Conservation (phyloP, 2,797 vertebrate genomes). For the Loriculus beryllinus region DNA sequence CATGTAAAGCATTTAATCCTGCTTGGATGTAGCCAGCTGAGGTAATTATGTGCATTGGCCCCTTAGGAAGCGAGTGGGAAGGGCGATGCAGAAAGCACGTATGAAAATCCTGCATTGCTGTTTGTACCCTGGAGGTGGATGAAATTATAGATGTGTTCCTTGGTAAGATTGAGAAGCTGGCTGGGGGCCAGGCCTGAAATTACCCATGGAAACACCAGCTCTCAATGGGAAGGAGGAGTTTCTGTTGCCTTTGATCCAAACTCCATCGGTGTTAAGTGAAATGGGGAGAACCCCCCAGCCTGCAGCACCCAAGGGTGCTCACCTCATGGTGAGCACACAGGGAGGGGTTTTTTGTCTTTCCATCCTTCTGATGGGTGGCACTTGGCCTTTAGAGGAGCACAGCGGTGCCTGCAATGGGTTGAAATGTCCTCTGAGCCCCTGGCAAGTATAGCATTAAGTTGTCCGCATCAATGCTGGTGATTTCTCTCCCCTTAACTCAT, state of each 20-base stretch:
- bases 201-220: background rate
- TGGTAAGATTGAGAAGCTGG: background rate
- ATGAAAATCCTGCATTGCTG: background rate
- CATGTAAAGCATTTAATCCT: background rate
- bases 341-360: background rate
- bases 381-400: background rate
- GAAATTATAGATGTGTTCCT: background rate
- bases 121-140: background rate
- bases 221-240: background rate
- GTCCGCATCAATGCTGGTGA: too few relatives aligned
- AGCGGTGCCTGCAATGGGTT: background rate
- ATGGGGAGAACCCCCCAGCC: background rate
- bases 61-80: background rate
- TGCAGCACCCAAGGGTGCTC: rapidly evolving
- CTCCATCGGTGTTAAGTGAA: background rate
- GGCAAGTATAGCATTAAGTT: rapidly evolving
- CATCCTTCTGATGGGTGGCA: background rate
- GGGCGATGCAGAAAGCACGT: background rate
- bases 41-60: background rate
- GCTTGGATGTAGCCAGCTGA: background rate
- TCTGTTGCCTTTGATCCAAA: background rate
- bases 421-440: background rate
- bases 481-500: rapidly evolving
- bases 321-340: rapidly evolving
- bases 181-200: background rate